Percentiles rank a stretch among this genome's conserved stretches.
These are phyloP conservation scores for Porites australiensis DNA, from an alignment of 64 coral and sea anemone genomes.

Conservation along the genomic window DNA sequence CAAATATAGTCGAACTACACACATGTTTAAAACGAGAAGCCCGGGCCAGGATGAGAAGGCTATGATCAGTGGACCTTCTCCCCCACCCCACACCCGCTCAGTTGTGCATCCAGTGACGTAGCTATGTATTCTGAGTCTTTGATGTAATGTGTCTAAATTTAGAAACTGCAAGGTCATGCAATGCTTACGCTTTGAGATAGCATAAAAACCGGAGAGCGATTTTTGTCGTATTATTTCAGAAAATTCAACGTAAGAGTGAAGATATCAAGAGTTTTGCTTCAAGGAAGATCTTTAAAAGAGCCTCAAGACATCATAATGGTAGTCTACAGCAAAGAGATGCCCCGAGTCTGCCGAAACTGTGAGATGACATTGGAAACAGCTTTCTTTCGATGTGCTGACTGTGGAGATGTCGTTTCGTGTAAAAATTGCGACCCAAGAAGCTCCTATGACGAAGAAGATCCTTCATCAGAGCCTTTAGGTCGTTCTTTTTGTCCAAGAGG, in stretches of 20 bases:
- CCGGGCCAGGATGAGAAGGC: no score
- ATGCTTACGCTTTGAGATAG: no score
- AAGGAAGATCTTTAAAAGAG: background rate
- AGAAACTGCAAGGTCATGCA: no score
- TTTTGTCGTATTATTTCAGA: background rate
- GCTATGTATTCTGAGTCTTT: no score
- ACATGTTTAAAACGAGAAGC: no score
- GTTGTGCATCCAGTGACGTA: no score
- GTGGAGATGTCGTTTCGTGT: background rate
- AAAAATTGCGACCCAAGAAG: background rate
- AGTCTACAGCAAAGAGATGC: slow-evolving; percentile 25
- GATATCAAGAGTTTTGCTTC: background rate
- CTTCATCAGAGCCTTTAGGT: background rate
- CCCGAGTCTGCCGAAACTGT: background rate
- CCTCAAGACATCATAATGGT: background rate
- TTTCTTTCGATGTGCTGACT: slow-evolving; percentile 2
- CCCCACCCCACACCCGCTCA: no score
- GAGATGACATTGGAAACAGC: background rate
- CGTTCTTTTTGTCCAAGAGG: slow-evolving; percentile 7
- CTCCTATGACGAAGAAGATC: background rate
- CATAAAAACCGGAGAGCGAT: background rate
- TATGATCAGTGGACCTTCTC: no score
- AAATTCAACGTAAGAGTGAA: background rate
- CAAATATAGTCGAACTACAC: no score
- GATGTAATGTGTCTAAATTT: no score